phyloP scores from a whole-genome alignment of 1,140 invertebrate genomes.

The Conus ventricosus region DNA sequence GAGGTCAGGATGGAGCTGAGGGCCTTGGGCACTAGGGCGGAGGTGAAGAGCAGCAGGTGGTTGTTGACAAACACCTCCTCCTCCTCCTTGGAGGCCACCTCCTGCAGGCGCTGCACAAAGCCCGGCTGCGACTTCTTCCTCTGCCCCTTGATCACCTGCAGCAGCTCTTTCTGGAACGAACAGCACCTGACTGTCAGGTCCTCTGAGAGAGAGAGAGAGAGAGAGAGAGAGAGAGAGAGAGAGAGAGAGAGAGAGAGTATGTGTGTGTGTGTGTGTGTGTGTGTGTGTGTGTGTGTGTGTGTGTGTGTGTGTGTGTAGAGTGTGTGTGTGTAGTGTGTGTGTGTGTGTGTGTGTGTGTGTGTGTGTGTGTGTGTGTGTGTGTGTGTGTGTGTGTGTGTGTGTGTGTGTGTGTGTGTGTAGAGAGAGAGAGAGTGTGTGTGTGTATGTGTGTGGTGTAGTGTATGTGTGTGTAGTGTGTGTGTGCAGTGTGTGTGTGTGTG shows the following conservation, averaged over 20 bases:
- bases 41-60: conserved; percentile 60
- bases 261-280: too few relatives aligned
- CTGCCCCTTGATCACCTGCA: conserved; percentile 42
- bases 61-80: conserved; percentile 53
- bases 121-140: neutral
- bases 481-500: too few relatives aligned
- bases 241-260: too few relatives aligned
- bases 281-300: neutral
- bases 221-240: neutral
- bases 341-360: neutral
- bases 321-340: neutral
- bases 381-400: too few relatives aligned
- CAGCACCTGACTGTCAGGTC: neutral
- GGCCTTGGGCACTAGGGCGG: conserved; percentile 61
- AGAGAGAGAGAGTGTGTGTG: too few relatives aligned
- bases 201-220: neutral
- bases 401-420: too few relatives aligned
- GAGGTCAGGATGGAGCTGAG: conserved; percentile 56
- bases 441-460: too few relatives aligned
- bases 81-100: neutral
- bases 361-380: too few relatives aligned
- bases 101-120: conserved; percentile 30
- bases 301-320: conserved; percentile 10
- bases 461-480: too few relatives aligned
- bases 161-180: conserved; percentile 44